Conservation (phyloP, 2,888 invertebrate species). For the Galerucella calmariensis region DNA sequence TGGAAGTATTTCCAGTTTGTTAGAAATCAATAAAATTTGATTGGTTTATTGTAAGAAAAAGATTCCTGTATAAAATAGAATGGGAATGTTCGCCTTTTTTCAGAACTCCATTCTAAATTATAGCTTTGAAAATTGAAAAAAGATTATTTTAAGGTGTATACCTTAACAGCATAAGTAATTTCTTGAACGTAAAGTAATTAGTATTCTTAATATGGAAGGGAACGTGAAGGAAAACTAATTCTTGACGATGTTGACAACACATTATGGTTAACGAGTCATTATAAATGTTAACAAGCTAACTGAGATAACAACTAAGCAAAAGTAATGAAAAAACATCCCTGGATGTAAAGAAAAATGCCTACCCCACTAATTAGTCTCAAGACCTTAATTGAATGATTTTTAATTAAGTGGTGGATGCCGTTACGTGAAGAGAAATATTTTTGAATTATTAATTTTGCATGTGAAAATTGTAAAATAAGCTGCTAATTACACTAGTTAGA, state of each 20-base stretch:
- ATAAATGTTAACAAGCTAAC: conserved; percentile 60
- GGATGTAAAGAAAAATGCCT: conserved; percentile 60
- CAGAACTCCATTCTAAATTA: no score
- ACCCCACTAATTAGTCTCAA: conserved; percentile 73
- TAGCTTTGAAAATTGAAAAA: no score
- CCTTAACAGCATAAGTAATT: neutral
- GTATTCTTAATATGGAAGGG: neutral
- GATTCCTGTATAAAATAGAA: no score
- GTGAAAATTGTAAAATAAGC: conserved; percentile 47
- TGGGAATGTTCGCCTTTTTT: no score
- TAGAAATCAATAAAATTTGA: no score
- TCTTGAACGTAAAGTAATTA: conserved; percentile 6
- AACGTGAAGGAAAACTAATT: neutral
- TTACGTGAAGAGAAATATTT: conserved; percentile 54
- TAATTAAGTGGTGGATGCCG: conserved; percentile 68
- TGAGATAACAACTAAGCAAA: conserved; percentile 55
- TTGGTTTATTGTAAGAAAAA: no score
- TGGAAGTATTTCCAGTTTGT: no score
- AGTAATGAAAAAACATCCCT: conserved; percentile 41
- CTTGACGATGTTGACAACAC: conserved; percentile 27
- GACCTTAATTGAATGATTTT: conserved; percentile 76
- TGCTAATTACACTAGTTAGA: conserved; percentile 40
- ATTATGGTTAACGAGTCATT: conserved; percentile 44
- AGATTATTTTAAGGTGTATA: no score
- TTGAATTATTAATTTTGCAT: conserved; percentile 51